Evolutionary conservation across 2,113 vertebrate genomes (phyloP).

Genomic region (Oreochromis aureus): DNA sequence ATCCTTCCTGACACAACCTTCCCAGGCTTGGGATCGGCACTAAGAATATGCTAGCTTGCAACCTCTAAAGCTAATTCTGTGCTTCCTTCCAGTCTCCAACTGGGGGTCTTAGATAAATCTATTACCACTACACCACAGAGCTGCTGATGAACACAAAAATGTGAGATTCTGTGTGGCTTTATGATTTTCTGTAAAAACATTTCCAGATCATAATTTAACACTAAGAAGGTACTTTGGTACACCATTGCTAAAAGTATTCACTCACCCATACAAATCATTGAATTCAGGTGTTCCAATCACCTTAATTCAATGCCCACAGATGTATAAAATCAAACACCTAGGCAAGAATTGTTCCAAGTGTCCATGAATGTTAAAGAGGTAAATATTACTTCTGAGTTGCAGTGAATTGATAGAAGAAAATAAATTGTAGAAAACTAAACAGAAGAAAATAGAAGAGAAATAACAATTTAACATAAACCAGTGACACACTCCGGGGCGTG

Average conservation of each 20-base stretch:
- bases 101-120: not conserved
- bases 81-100: not conserved
- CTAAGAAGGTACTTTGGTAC: not conserved
- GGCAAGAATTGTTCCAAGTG: not conserved
- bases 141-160: not conserved
- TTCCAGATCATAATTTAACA: not conserved
- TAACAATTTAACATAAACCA: not conserved
- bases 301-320: not conserved
- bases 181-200: not conserved
- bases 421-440: not conserved
- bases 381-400: not conserved
- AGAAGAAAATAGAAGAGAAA: not conserved
- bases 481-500: not conserved
- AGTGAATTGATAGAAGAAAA: not conserved
- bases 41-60: not conserved
- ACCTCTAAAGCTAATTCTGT: not conserved
- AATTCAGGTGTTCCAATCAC: not conserved
- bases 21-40: not conserved
- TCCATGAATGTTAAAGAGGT: not conserved
- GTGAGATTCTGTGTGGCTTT: not conserved
- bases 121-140: not conserved
- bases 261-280: not conserved
- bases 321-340: not conserved
- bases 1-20: not conserved
- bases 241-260: not conserved